Evolutionary conservation across 30 jellyfish, hydroid and myxozoan species (phyloP).

Genomic region (Pseudorhiza aurosa): DNA sequence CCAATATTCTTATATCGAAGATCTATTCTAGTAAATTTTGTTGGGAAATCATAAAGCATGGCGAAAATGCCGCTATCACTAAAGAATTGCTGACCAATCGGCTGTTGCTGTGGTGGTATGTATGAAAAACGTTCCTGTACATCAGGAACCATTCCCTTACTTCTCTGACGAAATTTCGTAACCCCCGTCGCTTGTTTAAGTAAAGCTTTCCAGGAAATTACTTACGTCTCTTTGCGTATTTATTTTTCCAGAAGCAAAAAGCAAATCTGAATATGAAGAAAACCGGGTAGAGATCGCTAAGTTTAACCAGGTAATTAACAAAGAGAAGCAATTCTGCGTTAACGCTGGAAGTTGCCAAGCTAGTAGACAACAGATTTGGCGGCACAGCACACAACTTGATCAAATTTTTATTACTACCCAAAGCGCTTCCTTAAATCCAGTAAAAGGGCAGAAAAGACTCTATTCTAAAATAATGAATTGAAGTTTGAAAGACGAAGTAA

Average conservation of each 20-base stretch:
- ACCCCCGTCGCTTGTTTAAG: constrained; percentile 7
- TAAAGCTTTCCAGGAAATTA: background rate
- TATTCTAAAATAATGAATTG: too few species aligned
- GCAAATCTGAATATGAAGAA: constrained; percentile 7
- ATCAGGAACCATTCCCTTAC: background rate
- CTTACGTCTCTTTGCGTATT: background rate
- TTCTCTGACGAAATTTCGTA: constrained; percentile 5
- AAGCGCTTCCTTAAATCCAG: too few species aligned
- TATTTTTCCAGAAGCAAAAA: constrained; percentile 1
- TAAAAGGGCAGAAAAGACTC: too few species aligned
- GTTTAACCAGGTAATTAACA: constrained; percentile 32
- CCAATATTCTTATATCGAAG: constrained; percentile 6
- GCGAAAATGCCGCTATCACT: constrained; percentile 10
- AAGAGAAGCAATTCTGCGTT: too few species aligned
- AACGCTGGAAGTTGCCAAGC: too few species aligned
- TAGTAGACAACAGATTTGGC: too few species aligned
- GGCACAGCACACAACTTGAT: too few species aligned
- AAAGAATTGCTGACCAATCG: background rate
- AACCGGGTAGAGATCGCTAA: constrained; percentile 2
- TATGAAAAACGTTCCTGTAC: background rate
- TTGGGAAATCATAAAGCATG: constrained; percentile 3
- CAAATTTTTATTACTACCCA: too few species aligned
- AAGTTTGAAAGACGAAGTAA: too few species aligned
- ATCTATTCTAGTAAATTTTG: constrained; percentile 11
- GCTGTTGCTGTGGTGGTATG: constrained; percentile 25